Conservation (phyloP, 1,140 invertebrate genomes). For the Mesaphorura yosii region DNA sequence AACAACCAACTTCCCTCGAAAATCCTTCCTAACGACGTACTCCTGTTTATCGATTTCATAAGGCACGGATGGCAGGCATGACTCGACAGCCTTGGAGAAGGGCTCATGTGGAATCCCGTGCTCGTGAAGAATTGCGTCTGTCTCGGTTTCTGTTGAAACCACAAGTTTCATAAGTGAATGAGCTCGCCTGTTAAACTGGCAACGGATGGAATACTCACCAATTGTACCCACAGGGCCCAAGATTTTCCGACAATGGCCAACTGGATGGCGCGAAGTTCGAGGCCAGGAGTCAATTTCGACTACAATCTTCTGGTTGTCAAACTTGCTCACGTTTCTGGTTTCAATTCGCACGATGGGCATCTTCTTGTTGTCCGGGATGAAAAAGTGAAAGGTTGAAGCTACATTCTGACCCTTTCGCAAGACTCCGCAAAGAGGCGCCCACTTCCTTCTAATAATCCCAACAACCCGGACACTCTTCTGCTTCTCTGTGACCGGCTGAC, state of each 20-base stretch:
- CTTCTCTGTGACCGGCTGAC: too few species aligned
- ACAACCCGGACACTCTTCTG: slow-evolving; percentile 74
- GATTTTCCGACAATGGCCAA: slow-evolving; percentile 77
- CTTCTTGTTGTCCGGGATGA: slow-evolving; percentile 76
- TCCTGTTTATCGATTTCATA: slow-evolving; percentile 82
- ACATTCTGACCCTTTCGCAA: slow-evolving; percentile 64
- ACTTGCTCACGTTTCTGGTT: slow-evolving; percentile 67
- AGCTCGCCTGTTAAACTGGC: too few species aligned
- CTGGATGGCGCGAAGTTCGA: slow-evolving; percentile 62
- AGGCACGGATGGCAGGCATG: slow-evolving; percentile 77
- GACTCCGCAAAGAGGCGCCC: slow-evolving; percentile 94
- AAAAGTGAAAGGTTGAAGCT: slow-evolving; percentile 61
- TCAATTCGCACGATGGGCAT: slow-evolving; percentile 86
- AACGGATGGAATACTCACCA: too few species aligned
- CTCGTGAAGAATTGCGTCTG: slow-evolving; percentile 87
- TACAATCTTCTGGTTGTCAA: slow-evolving; percentile 75
- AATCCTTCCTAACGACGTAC: slow-evolving; percentile 61
- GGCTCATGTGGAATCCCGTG: slow-evolving; percentile 92
- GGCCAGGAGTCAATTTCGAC: slow-evolving; percentile 91
- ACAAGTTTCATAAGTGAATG: too few species aligned
- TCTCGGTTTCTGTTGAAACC: slow-evolving; percentile 91
- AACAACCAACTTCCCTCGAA: slow-evolving; percentile 75
- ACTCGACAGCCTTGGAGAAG: slow-evolving; percentile 87
- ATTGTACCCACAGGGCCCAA: slow-evolving; percentile 73
- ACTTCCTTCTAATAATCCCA: slow-evolving; percentile 89